Evolutionary conservation across 2,797 vertebrate species (phyloP).

Genomic region (Hyperoplus immaculatus): DNA sequence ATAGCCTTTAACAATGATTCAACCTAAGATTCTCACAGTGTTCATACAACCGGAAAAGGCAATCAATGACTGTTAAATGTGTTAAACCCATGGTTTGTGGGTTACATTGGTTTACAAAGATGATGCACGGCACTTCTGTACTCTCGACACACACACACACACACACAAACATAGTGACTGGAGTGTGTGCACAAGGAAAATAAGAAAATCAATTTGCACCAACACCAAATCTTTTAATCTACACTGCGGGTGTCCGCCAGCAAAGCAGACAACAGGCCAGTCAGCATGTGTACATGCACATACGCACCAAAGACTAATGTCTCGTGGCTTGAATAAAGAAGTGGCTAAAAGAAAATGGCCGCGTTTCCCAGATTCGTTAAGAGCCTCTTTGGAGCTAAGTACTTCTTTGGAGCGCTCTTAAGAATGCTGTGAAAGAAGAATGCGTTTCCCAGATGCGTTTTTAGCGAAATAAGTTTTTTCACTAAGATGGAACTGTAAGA

Average conservation of each 20-base stretch:
- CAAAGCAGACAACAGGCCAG: slow-evolving; percentile 51
- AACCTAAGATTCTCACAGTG: slow-evolving; percentile 20
- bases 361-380: too few species aligned
- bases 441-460: too few species aligned
- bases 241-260: slow-evolving; percentile 57
- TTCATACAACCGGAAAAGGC: slow-evolving; percentile 10
- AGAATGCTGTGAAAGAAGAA: too few species aligned
- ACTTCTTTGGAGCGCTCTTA: too few species aligned
- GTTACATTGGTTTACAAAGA: slow-evolving; percentile 60
- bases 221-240: slow-evolving; percentile 69
- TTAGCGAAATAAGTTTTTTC: too few species aligned
- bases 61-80: slow-evolving; percentile 59
- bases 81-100: slow-evolving; percentile 50
- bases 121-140: slow-evolving; percentile 22
- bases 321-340: slow-evolving; percentile 37
- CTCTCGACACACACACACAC: slow-evolving; percentile 25
- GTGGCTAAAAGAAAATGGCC: slow-evolving; percentile 25
- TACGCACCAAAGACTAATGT: slow-evolving; percentile 50
- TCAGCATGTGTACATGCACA: slow-evolving; percentile 46
- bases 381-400: too few species aligned
- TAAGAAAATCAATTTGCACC: slow-evolving; percentile 65
- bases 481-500: too few species aligned
- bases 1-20: slow-evolving; percentile 12
- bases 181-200: slow-evolving; percentile 40
- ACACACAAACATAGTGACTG: slow-evolving; percentile 23